Evolutionary conservation across 2,888 invertebrate genomes (phyloP).

Genomic region (Xanthorhoe designata): DNA sequence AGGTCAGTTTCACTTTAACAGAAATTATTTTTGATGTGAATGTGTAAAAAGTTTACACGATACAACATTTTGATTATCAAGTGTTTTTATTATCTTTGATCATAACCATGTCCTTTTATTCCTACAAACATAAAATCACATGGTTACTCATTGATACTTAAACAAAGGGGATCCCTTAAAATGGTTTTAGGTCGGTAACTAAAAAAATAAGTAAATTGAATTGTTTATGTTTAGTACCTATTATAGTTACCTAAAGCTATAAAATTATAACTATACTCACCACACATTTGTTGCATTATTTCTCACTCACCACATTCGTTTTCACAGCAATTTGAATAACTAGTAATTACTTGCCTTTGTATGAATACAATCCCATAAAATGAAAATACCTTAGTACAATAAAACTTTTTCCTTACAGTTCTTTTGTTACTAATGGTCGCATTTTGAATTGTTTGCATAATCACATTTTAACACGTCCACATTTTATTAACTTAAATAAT

Average conservation of each 20-base stretch:
- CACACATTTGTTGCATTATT: slow-evolving; percentile 15
- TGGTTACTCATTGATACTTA: not conserved
- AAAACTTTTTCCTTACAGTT: slow-evolving; percentile 53
- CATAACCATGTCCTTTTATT: slow-evolving; percentile 3
- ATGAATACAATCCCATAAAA: slow-evolving; percentile 26
- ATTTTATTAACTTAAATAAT: slow-evolving; percentile 66
- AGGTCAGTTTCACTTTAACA: slow-evolving; percentile 41
- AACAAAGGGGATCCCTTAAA: not conserved
- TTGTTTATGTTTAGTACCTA: no score
- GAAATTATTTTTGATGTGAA: slow-evolving; percentile 31
- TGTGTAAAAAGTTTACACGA: not conserved
- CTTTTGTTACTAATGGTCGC: slow-evolving; percentile 58
- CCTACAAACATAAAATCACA: not conserved
- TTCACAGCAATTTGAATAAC: not conserved
- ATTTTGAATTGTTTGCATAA: slow-evolving; percentile 43
- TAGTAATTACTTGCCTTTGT: not conserved
- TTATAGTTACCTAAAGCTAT: no score
- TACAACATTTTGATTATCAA: not conserved
- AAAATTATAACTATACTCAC: slow-evolving; percentile 26
- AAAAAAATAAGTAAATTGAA: not conserved
- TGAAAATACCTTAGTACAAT: slow-evolving; percentile 33
- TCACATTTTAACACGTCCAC: slow-evolving; percentile 46
- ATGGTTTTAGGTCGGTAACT: not conserved
- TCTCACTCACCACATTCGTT: slow-evolving; percentile 13
- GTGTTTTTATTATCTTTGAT: no score